Percentiles rank a stretch among this genome's conserved stretches.
phyloP scores from a whole-genome alignment of 2,113 vertebrate species.

The Formicarius rufipectus region DNA sequence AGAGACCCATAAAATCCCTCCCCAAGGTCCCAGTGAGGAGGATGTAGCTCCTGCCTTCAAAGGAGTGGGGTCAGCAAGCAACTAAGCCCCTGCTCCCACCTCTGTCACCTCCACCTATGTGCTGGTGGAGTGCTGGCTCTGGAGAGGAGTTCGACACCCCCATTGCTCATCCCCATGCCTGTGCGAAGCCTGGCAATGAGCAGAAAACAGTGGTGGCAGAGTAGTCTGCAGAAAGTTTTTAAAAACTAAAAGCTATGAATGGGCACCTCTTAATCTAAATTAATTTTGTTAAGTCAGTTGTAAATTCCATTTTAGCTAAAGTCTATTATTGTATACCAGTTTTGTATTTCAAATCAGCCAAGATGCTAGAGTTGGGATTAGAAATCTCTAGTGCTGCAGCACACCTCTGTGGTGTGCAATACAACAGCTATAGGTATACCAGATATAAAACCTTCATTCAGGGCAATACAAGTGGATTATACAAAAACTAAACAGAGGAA shows the following conservation, averaged over 20 bases:
- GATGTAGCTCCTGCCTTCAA: rapidly evolving
- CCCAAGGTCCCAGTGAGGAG: background rate
- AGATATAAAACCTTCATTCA: background rate
- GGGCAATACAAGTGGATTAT: background rate
- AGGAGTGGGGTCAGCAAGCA: background rate
- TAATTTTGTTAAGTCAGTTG: background rate
- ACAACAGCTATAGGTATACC: background rate
- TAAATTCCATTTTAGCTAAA: background rate
- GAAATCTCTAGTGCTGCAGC: background rate
- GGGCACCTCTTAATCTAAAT: background rate
- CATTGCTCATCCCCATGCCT: background rate
- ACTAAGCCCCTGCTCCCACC: background rate
- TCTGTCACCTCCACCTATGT: background rate
- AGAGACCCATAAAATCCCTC: background rate
- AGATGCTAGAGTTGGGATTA: background rate
- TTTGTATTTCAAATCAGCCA: background rate
- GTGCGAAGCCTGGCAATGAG: background rate
- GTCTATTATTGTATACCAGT: background rate
- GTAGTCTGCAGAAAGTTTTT: background rate
- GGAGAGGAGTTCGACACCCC: rapidly evolving
- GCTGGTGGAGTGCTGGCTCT: rapidly evolving
- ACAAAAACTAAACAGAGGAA: background rate
- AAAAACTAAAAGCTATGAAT: background rate
- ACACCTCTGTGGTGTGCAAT: background rate
- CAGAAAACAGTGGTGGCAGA: background rate